A percentile compares a stretch with the other conserved stretches of the same genome.
Conservation (phyloP, 2,888 invertebrate species). For the Ommatoiulus sabulosus region DNA sequence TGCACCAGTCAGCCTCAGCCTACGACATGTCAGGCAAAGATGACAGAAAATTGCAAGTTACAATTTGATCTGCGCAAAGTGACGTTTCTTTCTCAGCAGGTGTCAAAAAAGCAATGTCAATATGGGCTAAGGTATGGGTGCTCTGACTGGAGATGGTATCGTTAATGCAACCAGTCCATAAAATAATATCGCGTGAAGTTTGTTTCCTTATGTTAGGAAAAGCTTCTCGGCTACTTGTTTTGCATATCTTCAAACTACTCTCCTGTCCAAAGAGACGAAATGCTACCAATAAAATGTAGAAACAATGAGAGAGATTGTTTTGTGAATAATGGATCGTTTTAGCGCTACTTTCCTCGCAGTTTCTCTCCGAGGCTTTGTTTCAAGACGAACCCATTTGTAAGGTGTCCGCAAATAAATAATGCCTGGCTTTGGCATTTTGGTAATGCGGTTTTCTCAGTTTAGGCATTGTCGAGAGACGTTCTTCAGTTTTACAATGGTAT, state of each 20-base stretch:
- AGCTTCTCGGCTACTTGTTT: not conserved
- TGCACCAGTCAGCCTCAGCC: not conserved
- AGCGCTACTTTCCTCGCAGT: not conserved
- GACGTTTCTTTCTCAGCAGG: not conserved
- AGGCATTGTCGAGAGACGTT: no score
- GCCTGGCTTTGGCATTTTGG: not conserved
- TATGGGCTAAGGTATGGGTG: not conserved
- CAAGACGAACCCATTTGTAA: not conserved
- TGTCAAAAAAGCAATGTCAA: conserved; percentile 27
- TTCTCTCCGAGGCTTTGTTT: not conserved
- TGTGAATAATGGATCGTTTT: not conserved
- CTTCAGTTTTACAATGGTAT: no score
- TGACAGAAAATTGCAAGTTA: conserved; percentile 1
- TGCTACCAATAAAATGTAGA: not conserved
- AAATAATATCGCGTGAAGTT: conserved; percentile 30
- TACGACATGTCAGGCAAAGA: not conserved
- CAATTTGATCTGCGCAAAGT: not conserved
- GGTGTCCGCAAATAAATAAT: not conserved
- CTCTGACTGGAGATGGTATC: not conserved
- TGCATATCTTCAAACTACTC: not conserved
- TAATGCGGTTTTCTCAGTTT: no score
- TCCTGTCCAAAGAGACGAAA: not conserved
- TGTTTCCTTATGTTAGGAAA: not conserved
- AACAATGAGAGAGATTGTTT: not conserved
- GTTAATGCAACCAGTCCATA: not conserved